A percentile compares a stretch with the other conserved stretches of the same genome.
These are phyloP conservation scores for Catharus fuscescens DNA, from an alignment of 2,113 vertebrate genomes.

Conservation along the genomic window DNA sequence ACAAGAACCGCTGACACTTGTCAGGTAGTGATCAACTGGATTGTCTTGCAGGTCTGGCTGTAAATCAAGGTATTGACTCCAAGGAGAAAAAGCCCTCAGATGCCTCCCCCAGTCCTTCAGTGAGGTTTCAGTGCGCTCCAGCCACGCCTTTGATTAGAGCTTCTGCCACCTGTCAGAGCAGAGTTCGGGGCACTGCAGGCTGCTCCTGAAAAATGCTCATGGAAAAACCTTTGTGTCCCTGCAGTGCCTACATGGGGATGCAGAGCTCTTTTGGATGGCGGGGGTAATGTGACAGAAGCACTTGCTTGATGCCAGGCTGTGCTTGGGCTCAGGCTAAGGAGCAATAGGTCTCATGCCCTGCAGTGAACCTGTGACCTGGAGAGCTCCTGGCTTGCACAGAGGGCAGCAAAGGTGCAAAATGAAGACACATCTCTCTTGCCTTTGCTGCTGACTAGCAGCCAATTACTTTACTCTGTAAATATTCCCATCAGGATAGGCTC, in stretches of 20 bases:
- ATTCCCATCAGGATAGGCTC: background rate
- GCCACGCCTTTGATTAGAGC: background rate
- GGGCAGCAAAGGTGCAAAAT: background rate
- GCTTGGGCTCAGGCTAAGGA: background rate
- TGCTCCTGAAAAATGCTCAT: background rate
- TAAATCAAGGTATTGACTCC: background rate
- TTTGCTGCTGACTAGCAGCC: background rate
- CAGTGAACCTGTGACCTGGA: background rate
- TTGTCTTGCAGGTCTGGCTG: background rate
- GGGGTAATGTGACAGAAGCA: background rate
- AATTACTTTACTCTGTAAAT: background rate
- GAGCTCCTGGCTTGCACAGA: background rate
- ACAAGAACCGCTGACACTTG: background rate
- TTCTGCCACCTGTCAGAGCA: background rate
- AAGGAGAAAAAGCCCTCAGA: background rate
- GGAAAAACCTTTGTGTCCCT: background rate
- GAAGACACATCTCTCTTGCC: background rate
- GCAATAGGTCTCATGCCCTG: background rate
- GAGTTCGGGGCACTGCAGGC: background rate
- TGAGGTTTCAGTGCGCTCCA: background rate
- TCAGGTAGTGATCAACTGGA: background rate
- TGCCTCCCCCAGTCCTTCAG: background rate
- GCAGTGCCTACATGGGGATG: rapidly evolving
- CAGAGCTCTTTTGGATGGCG: background rate
- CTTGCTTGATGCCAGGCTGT: no score